Base-by-base conservation (phyloP, 2,797 vertebrate genomes). In the Pangasius sanitwongsei region DNA sequence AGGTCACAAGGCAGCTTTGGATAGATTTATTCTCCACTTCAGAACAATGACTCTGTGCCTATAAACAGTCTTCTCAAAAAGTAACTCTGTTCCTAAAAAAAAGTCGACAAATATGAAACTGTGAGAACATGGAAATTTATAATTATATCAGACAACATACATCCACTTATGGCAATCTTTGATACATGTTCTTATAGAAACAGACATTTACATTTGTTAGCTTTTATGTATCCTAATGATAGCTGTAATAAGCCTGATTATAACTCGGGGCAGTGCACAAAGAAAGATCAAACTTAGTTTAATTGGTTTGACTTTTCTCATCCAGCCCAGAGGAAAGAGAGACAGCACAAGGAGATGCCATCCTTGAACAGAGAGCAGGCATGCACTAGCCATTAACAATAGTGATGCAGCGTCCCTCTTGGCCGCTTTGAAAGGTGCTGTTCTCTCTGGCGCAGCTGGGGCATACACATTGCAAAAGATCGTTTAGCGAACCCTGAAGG, bases 401-500 rank as follows among this genome's bases (percentile, higher is more conserved):
- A 15, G 74, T 65, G 65, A 85, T 89, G 83, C 82, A 86, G 48
- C 65, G 34, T 87, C 87, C 89, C 88, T 50, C 83, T 80, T 61
- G 86, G 83, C 80, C 55, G 67, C 61, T 67, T 23, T 85, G 90
- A 92, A 91, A 91, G 86, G 87, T 83, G 57, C 41, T 91, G 85
- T 87, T 85, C 65, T 59, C 15, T 87, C 41, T 53, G 41, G 88
- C 90, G 90, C 94, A 94, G 92, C 92, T 94, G 93, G 87, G 86
- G 61, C 44, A 37, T 69, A 85, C 57, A 80, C 86, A 88, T 87
- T 80, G 70, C 90, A 89, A 89, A 91, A 87, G 88, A 87, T 90
- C 88, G 69, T 90, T 94, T 89, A 91, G 91, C 86, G 86, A 92
- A 92, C 89, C 88, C 90, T 88, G 89, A 92, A 91, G 90, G 89